A percentile compares a stretch with the other conserved stretches of the same genome.
Evolutionary conservation across 1,140 invertebrate genomes (phyloP).

Genomic region (Phenacoccus solenopsis): DNA sequence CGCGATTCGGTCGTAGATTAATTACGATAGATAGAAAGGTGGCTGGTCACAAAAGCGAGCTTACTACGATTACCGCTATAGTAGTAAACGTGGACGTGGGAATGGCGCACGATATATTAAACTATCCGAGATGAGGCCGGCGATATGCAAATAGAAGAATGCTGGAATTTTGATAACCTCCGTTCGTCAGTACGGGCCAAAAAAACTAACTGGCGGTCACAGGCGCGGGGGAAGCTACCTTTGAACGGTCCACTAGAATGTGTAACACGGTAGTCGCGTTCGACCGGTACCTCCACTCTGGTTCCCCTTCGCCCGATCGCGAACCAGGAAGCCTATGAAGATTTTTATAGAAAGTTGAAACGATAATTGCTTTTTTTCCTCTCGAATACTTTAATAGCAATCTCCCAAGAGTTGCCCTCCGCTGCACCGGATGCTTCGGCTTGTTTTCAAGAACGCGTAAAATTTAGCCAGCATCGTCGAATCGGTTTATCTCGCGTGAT

Average conservation of each 20-base stretch:
- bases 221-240: background rate
- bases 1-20: background rate
- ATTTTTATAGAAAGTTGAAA: conserved; percentile 3
- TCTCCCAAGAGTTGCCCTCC: no score
- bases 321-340: background rate
- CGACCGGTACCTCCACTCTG: background rate
- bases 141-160: conserved; percentile 2
- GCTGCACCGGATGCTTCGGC: no score
- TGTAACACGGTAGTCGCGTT: background rate
- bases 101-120: background rate
- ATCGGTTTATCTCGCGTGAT: no score
- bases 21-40: background rate
- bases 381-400: no score
- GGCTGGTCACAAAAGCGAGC: background rate
- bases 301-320: background rate
- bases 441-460: no score
- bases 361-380: background rate
- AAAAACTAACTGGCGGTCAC: background rate
- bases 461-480: no score
- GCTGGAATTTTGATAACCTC: background rate
- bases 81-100: background rate
- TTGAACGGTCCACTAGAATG: background rate
- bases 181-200: background rate
- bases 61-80: background rate
- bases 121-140: background rate